These are phyloP conservation scores for Burhinus bistriatus DNA, from an alignment of 2,113 vertebrate species.

Conservation along the genomic window DNA sequence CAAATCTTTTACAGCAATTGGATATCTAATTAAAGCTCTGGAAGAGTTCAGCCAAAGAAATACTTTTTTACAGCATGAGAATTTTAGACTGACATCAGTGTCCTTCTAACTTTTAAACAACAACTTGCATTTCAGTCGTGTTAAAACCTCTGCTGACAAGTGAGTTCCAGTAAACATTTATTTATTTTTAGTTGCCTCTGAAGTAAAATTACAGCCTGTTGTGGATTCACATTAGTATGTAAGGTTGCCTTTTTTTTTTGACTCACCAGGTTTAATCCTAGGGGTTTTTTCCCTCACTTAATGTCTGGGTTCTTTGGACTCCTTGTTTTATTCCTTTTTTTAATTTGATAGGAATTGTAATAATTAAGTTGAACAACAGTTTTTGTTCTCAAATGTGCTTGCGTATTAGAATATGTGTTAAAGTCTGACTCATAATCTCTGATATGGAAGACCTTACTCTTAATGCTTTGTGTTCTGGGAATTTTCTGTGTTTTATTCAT, in stretches of 20 bases:
- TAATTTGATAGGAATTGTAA: not conserved
- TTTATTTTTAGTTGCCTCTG: not conserved
- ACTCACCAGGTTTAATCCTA: not conserved
- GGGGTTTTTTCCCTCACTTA: not conserved
- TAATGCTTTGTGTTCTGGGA: not conserved
- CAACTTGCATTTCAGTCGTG: not conserved
- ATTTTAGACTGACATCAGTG: not conserved
- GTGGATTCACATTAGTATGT: not conserved
- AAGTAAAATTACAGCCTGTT: not conserved
- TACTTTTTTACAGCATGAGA: not conserved
- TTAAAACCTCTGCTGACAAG: not conserved
- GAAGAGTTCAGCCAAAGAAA: not conserved
- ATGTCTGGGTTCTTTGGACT: not conserved
- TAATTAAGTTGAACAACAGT: not conserved
- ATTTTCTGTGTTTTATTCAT: not conserved
- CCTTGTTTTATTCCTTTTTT: not conserved
- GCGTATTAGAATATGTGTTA: not conserved
- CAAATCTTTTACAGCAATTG: not conserved
- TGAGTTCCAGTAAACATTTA: not conserved
- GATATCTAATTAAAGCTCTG: not conserved
- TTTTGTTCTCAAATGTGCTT: not conserved
- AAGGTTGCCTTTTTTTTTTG: not conserved
- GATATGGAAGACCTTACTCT: not conserved
- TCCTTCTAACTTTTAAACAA: not conserved
- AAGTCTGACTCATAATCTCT: not conserved